Evolutionary conservation across 2,797 vertebrate genomes (phyloP).

Genomic region (Sciaenops ocellatus): DNA sequence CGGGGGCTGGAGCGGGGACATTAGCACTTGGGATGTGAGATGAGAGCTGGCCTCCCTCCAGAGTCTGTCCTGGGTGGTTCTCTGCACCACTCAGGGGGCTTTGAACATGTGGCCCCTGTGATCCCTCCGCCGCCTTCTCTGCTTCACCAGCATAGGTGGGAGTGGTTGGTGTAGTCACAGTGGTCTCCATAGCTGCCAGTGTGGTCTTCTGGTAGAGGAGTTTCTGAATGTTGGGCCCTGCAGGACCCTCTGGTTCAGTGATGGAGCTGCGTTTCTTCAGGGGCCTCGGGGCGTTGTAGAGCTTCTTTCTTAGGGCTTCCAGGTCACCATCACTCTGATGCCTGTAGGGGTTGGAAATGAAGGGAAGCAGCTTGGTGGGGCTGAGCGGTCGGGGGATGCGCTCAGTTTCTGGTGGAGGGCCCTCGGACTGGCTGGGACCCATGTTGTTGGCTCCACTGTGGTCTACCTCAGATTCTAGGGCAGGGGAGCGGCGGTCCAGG

Average conservation of each 20-base stretch:
- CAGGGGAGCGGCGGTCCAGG: conserved; percentile 83
- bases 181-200: conserved; percentile 95
- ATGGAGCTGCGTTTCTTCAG: conserved; percentile 99
- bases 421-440: conserved; percentile 73
- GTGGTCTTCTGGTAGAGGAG: conserved; percentile 98
- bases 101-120: conserved; percentile 25
- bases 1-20: conserved; percentile 8
- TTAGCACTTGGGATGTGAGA: conserved; percentile 67
- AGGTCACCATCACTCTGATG: conserved; percentile 96
- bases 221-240: conserved; percentile 98
- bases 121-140: conserved; percentile 68
- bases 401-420: conserved; percentile 85
- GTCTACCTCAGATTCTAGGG: conserved; percentile 79
- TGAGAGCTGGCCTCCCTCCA: conserved; percentile 47
- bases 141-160: conserved; percentile 70
- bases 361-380: conserved; percentile 96
- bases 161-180: conserved; percentile 79
- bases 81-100: conserved; percentile 46
- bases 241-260: conserved; percentile 95
- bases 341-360: conserved; percentile 95
- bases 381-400: conserved; percentile 95
- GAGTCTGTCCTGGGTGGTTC: conserved; percentile 33
- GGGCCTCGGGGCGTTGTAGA: conserved; percentile 93
- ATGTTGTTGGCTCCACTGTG: conserved; percentile 61
- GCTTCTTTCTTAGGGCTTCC: conserved; percentile 94